A percentile compares a stretch with the other conserved stretches of the same genome.
phyloP scores from a whole-genome alignment of 2,113 vertebrate genomes.

The Callionymus lyra region DNA sequence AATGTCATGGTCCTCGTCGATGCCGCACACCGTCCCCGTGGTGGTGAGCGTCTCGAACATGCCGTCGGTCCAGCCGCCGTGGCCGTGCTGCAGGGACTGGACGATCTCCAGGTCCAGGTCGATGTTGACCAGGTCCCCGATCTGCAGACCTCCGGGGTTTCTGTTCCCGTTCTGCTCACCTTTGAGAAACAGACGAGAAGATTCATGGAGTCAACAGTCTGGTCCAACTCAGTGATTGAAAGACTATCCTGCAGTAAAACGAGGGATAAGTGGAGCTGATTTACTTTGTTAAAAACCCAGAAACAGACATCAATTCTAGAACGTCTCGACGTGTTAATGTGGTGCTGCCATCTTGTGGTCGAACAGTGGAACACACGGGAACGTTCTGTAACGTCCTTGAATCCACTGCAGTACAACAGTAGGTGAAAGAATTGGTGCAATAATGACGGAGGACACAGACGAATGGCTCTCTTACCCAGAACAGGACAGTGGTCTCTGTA shows the following conservation, averaged over 20 bases:
- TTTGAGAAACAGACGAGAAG: slow-evolving; percentile 33
- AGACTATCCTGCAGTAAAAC: too few species aligned
- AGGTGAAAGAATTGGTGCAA: slow-evolving; percentile 53
- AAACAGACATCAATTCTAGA: too few species aligned
- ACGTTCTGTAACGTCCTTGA: slow-evolving; percentile 53
- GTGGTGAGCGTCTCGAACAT: slow-evolving; percentile 99
- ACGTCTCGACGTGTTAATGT: slow-evolving; percentile 16
- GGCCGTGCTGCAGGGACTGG: slow-evolving; percentile 97
- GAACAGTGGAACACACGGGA: slow-evolving; percentile 11
- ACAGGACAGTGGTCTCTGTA: slow-evolving; percentile 98
- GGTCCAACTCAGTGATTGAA: too few species aligned
- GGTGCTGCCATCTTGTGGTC: slow-evolving; percentile 66
- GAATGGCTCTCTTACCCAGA: slow-evolving; percentile 75
- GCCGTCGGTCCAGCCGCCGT: slow-evolving; percentile 97
- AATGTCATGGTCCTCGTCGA: slow-evolving; percentile 97
- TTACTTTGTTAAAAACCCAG: too few species aligned
- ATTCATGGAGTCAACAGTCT: not conserved
- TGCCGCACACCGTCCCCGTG: slow-evolving; percentile 96
- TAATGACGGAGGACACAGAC: slow-evolving; percentile 31
- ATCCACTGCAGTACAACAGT: slow-evolving; percentile 55
- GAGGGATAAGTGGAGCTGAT: too few species aligned
- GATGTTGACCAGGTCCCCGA: slow-evolving; percentile 96
- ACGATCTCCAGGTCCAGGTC: slow-evolving; percentile 97
- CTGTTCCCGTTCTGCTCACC: slow-evolving; percentile 97
- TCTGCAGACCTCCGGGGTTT: slow-evolving; percentile 93